phyloP scores from a whole-genome alignment of 2,888 invertebrate genomes.

The Agriopis marginaria region DNA sequence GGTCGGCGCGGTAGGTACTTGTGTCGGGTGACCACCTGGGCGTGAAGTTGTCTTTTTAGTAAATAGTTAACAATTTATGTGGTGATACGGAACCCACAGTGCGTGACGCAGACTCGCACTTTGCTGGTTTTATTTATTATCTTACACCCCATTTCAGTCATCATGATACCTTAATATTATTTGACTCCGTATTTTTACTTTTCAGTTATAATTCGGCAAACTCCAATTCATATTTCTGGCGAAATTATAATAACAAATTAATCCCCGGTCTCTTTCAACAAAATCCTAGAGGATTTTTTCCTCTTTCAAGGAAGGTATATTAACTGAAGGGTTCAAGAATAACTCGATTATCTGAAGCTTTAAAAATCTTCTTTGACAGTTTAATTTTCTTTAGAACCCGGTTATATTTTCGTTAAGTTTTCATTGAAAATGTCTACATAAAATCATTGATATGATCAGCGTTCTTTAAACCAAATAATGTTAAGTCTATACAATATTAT shows the following conservation, averaged over 20 bases:
- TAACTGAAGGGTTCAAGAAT: slow-evolving; percentile 59
- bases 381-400: slow-evolving; percentile 58
- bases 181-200: slow-evolving; percentile 27
- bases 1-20: too few species aligned
- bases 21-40: too few species aligned
- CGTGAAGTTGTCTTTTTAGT: too few species aligned
- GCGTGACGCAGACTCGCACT: too few species aligned
- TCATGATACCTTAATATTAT: slow-evolving; percentile 30
- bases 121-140: not conserved
- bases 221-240: slow-evolving; percentile 35
- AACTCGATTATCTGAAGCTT: slow-evolving; percentile 60
- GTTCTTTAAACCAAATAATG: not conserved
- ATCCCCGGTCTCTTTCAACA: slow-evolving; percentile 36
- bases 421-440: slow-evolving; percentile 39
- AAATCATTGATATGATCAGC: not conserved
- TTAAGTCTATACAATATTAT: too few species aligned
- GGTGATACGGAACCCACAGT: too few species aligned
- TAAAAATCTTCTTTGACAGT: slow-evolving; percentile 63
- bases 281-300: slow-evolving; percentile 40
- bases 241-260: slow-evolving; percentile 44
- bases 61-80: too few species aligned
- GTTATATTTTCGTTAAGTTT: slow-evolving; percentile 54
- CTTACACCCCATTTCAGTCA: not conserved
- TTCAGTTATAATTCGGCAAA: slow-evolving; percentile 19
- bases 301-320: slow-evolving; percentile 40